These are phyloP conservation scores for Hemicrepidius hirtus DNA, from an alignment of 2,888 invertebrate genomes.

Conservation along the genomic window DNA sequence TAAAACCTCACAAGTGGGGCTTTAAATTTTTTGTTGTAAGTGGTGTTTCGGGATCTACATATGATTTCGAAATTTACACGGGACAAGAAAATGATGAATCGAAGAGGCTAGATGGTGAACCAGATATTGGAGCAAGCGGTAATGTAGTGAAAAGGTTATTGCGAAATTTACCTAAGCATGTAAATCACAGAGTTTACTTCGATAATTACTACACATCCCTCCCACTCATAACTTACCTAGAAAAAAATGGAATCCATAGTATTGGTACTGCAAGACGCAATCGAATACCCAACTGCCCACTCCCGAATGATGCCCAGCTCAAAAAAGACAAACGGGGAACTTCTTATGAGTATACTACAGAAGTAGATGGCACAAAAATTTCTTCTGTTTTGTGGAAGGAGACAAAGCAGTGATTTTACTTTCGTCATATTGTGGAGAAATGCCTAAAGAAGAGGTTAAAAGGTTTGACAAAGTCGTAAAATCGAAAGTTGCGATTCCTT, in stretches of 20 bases:
- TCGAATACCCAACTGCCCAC: constrained; percentile 51
- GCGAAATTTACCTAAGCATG: constrained; percentile 53
- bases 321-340: constrained; percentile 7
- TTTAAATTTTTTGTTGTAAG: constrained; percentile 51
- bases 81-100: background rate
- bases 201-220: constrained; percentile 55
- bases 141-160: constrained; percentile 58
- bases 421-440: constrained; percentile 54
- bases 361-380: background rate
- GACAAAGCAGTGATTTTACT: constrained; percentile 58
- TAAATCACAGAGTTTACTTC: constrained; percentile 54
- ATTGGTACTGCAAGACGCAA: constrained; percentile 54
- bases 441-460: too few species aligned
- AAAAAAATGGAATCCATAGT: constrained; percentile 49
- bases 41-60: constrained; percentile 58
- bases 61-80: constrained; percentile 53
- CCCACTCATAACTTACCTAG: constrained; percentile 49
- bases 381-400: constrained; percentile 57
- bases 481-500: constrained; percentile 36
- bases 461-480: constrained; percentile 53
- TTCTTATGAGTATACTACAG: constrained; percentile 21
- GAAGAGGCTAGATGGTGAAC: too few species aligned
- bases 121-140: constrained; percentile 58
- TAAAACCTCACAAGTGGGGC: constrained; percentile 62
- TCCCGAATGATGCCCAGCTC: constrained; percentile 33